Evolutionary conservation across 2,113 vertebrate genomes (phyloP).

Genomic region (Odocoileus hemionus): DNA sequence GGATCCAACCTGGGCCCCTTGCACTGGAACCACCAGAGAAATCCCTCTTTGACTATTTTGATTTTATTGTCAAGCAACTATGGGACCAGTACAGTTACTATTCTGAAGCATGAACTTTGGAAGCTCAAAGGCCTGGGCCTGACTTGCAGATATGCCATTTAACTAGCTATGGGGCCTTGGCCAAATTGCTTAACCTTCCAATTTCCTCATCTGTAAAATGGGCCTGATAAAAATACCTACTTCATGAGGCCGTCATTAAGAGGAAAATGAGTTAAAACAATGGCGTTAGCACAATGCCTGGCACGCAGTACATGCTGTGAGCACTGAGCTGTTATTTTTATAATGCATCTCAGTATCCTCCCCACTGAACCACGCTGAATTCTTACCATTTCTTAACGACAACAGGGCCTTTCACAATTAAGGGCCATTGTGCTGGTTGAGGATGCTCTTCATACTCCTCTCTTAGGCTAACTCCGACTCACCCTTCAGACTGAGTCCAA

Average conservation of each 20-base stretch:
- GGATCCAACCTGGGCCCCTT: background rate
- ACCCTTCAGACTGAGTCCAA: background rate
- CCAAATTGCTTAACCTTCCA: background rate
- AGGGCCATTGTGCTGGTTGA: background rate
- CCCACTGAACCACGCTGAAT: background rate
- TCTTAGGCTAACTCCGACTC: background rate
- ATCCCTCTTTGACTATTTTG: background rate
- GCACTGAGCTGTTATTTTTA: background rate
- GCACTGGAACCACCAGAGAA: background rate
- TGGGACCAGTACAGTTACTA: background rate
- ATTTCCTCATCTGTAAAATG: conserved; percentile 3
- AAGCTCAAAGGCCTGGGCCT: background rate
- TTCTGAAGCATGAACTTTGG: background rate
- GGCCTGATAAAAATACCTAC: background rate
- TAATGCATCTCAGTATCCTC: background rate
- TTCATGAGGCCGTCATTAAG: background rate
- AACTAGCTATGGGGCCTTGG: background rate
- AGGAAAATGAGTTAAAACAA: background rate
- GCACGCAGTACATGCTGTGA: background rate
- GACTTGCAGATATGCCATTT: background rate
- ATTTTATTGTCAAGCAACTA: background rate
- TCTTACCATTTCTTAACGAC: background rate
- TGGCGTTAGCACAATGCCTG: background rate
- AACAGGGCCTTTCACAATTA: background rate
- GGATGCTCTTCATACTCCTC: background rate